Evolutionary conservation across 2,113 vertebrate genomes (phyloP).

Genomic region (Nothoprocta perdicaria): DNA sequence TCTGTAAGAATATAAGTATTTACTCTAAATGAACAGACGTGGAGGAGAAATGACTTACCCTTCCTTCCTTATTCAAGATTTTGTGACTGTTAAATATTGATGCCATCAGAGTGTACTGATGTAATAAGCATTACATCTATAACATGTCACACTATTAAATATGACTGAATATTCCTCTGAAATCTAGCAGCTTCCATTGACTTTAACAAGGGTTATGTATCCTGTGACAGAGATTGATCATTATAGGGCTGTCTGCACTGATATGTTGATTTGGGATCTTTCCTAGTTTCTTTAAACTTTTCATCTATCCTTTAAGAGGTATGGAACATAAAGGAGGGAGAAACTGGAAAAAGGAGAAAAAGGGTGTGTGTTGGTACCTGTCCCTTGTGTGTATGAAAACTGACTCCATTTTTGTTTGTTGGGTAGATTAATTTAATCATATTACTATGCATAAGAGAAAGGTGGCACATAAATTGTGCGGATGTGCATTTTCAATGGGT

Average conservation of each 20-base stretch:
- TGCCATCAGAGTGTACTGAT: background rate
- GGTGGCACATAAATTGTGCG: constrained; percentile 69
- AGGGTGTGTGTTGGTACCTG: constrained; percentile 51
- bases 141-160: background rate
- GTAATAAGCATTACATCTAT: background rate
- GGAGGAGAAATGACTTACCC: constrained; percentile 7
- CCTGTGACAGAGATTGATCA: constrained; percentile 25
- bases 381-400: constrained; percentile 70
- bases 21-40: background rate
- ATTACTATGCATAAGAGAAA: constrained; percentile 79
- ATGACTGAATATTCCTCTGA: background rate
- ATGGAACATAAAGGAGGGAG: constrained; percentile 61
- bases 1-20: background rate
- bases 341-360: constrained; percentile 41
- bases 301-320: constrained; percentile 51
- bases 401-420: constrained; percentile 65
- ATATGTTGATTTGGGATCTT: constrained; percentile 62
- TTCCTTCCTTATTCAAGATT: background rate
- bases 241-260: constrained; percentile 53
- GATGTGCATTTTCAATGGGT: constrained; percentile 70
- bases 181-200: constrained; percentile 6
- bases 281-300: constrained; percentile 63
- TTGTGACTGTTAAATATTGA: constrained; percentile 25
- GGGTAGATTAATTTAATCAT: constrained; percentile 73
- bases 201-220: constrained; percentile 6